A percentile compares a stretch with the other conserved stretches of the same genome.
These are phyloP conservation scores for Chloroceryle amazona DNA, from an alignment of 2,797 vertebrate genomes.

Conservation along the genomic window DNA sequence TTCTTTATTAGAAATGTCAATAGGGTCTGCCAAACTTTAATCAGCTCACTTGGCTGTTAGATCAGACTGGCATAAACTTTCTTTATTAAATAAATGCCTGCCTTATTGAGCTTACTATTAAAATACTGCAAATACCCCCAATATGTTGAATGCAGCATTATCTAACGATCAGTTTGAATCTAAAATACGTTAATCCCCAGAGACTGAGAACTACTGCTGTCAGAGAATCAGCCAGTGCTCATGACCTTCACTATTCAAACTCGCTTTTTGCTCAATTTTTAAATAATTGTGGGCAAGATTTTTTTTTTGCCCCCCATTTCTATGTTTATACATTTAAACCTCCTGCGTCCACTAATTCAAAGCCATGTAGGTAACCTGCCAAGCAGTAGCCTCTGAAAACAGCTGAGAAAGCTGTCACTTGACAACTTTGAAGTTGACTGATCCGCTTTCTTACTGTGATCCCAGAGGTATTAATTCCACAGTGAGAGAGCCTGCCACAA, in stretches of 20 bases:
- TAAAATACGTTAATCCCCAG: not conserved
- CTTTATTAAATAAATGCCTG: slow-evolving; percentile 9
- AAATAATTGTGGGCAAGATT: not conserved
- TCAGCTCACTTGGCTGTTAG: not conserved
- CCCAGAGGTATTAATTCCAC: not conserved
- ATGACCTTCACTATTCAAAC: not conserved
- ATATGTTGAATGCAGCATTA: not conserved
- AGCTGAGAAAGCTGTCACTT: not conserved
- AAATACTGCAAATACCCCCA: not conserved
- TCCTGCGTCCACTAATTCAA: not conserved
- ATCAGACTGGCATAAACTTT: not conserved
- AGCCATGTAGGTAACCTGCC: not conserved
- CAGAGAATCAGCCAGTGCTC: not conserved
- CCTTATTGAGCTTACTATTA: not conserved
- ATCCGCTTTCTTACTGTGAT: not conserved
- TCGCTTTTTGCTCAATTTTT: not conserved
- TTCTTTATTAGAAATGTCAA: slow-evolving; percentile 68
- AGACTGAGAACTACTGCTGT: not conserved
- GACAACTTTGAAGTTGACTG: not conserved
- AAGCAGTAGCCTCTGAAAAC: not conserved
- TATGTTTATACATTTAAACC: not conserved
- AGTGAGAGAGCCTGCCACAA: not conserved
- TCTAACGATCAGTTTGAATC: not conserved
- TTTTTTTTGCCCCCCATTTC: rapidly evolving
- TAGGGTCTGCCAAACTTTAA: slow-evolving; percentile 50